A percentile compares a stretch with the other conserved stretches of the same genome.
These are phyloP conservation scores for Anser brachyrhynchus DNA, from an alignment of 2,113 vertebrate species.

Conservation along the genomic window DNA sequence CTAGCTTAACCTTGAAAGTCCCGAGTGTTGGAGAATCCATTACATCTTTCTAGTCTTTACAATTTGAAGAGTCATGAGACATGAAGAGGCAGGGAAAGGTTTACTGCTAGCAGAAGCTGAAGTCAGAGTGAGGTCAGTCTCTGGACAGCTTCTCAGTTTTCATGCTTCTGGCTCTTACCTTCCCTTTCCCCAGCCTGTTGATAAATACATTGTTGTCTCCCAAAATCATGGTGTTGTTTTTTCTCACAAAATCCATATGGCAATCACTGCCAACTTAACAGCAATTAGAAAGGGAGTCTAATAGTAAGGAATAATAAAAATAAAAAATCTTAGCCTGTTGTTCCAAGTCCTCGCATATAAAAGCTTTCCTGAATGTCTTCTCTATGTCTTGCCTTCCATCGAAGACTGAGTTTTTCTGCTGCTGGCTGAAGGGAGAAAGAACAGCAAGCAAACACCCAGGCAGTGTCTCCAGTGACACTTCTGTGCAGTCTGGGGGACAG, in stretches of 20 bases:
- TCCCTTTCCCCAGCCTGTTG: not conserved
- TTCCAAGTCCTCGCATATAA: not conserved
- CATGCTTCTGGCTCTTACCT: not conserved
- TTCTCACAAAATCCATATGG: not conserved
- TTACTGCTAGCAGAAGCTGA: not conserved
- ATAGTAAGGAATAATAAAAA: not conserved
- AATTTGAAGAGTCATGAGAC: not conserved
- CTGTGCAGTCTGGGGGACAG: not conserved
- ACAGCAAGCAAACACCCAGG: not conserved
- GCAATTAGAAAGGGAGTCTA: not conserved
- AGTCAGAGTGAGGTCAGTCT: not conserved
- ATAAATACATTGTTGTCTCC: not conserved
- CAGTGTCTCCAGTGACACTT: not conserved
- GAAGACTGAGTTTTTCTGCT: not conserved
- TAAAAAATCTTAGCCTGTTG: not conserved
- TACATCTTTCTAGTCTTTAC: not conserved
- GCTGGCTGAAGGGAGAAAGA: not conserved
- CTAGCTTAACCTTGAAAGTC: not conserved
- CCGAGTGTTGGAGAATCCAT: not conserved
- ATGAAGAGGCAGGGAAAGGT: not conserved
- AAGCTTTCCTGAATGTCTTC: not conserved
- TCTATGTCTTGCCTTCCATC: not conserved
- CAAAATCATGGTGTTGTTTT: not conserved
- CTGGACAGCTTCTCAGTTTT: not conserved
- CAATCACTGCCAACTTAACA: not conserved